phyloP scores from a whole-genome alignment of 2,113 vertebrate species.

The Rostratula benghalensis region DNA sequence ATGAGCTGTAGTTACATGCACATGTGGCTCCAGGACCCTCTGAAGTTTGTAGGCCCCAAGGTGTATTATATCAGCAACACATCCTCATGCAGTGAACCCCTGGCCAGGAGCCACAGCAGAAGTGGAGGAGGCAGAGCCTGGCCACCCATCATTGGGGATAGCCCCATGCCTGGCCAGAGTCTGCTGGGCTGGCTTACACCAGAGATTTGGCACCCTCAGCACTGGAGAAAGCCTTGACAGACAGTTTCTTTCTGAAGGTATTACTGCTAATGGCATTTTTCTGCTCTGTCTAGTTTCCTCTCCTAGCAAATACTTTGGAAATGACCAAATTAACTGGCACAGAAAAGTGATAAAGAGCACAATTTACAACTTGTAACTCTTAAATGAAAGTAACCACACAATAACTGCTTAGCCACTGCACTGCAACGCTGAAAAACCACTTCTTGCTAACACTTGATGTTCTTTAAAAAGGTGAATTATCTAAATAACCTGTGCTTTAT shows the following conservation, averaged over 20 bases:
- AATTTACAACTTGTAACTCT: neutral
- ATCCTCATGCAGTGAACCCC: neutral
- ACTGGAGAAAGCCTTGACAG: neutral
- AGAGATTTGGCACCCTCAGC: neutral
- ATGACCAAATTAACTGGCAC: neutral
- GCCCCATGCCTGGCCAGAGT: neutral
- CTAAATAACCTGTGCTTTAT: slow-evolving; percentile 9
- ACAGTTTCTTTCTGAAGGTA: neutral
- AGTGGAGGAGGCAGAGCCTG: neutral
- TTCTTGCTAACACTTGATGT: neutral
- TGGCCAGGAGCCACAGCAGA: neutral
- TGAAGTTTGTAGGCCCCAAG: neutral
- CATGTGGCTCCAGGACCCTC: neutral
- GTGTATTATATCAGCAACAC: neutral
- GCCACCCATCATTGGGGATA: fast-evolving
- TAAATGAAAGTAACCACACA: neutral
- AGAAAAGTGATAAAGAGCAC: neutral
- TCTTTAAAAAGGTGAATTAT: slow-evolving; percentile 5
- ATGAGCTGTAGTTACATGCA: neutral
- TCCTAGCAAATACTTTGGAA: neutral
- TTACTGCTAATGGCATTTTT: neutral
- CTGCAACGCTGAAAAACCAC: neutral
- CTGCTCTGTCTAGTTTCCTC: neutral
- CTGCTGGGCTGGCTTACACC: neutral
- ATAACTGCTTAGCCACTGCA: neutral